Percentiles rank a stretch among this genome's conserved stretches.
These are phyloP conservation scores for Electrona antarctica DNA, from an alignment of 2,113 vertebrate species.

Conservation along the genomic window DNA sequence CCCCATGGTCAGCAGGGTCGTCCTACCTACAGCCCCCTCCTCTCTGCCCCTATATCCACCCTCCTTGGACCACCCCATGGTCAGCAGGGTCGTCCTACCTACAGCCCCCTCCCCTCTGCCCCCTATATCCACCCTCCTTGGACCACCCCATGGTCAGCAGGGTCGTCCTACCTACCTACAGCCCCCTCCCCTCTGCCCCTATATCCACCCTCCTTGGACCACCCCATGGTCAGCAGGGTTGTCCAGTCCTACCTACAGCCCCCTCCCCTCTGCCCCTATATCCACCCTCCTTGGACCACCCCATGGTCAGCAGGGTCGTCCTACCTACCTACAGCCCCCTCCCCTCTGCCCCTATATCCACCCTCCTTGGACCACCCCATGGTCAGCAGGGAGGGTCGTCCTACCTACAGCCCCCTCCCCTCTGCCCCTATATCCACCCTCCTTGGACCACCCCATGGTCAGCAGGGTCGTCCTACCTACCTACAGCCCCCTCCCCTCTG, in stretches of 20 bases:
- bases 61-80: conserved; percentile 4
- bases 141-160: conserved; percentile 20
- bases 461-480: conserved; percentile 10
- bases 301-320: conserved; percentile 21
- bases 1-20: conserved; percentile 20
- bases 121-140: conserved; percentile 2
- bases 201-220: background rate
- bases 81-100: conserved; percentile 17
- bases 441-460: conserved; percentile 12
- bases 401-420: background rate
- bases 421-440: conserved; percentile 9
- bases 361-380: background rate
- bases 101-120: background rate
- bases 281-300: background rate
- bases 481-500: background rate
- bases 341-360: conserved; percentile 8
- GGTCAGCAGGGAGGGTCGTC: conserved; percentile 23
- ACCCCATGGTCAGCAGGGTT: conserved; percentile 23
- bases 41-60: conserved; percentile 7
- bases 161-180: background rate
- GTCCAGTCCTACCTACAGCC: background rate
- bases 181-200: background rate
- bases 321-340: background rate
- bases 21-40: background rate
- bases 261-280: conserved; percentile 5